These are phyloP conservation scores for Adelphocoris suturalis DNA, from an alignment of 2,888 invertebrate genomes.

Conservation along the genomic window DNA sequence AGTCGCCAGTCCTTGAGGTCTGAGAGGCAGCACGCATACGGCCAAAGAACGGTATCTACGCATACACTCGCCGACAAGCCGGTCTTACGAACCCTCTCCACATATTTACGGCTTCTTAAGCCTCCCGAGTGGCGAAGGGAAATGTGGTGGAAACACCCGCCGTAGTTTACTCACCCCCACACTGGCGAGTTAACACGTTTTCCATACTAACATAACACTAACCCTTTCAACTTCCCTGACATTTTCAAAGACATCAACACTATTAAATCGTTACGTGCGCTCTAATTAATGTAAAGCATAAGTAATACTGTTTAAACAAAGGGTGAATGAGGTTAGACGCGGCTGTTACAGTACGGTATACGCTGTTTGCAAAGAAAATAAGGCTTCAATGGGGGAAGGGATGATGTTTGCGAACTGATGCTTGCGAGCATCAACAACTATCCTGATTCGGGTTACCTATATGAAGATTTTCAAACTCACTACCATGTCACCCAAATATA, in stretches of 20 bases:
- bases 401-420: no score
- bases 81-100: neutral
- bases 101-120: slow-evolving; percentile 35
- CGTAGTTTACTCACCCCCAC: neutral
- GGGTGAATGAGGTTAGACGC: neutral
- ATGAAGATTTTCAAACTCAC: no score
- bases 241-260: slow-evolving; percentile 3
- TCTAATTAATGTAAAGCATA: neutral
- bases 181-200: neutral
- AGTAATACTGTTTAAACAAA: neutral
- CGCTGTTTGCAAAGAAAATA: neutral
- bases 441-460: no score
- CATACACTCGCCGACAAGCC: neutral
- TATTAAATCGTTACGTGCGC: neutral
- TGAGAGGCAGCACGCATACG: neutral
- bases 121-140: slow-evolving; percentile 10
- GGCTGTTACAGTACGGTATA: neutral
- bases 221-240: neutral
- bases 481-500: no score
- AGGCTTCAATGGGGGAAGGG: neutral
- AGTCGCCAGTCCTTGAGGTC: neutral
- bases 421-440: no score
- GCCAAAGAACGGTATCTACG: neutral
- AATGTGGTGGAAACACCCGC: slow-evolving; percentile 26
- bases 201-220: neutral